Evolutionary conservation across 2,113 vertebrate genomes (phyloP).

Genomic region (Hoplias malabaricus): DNA sequence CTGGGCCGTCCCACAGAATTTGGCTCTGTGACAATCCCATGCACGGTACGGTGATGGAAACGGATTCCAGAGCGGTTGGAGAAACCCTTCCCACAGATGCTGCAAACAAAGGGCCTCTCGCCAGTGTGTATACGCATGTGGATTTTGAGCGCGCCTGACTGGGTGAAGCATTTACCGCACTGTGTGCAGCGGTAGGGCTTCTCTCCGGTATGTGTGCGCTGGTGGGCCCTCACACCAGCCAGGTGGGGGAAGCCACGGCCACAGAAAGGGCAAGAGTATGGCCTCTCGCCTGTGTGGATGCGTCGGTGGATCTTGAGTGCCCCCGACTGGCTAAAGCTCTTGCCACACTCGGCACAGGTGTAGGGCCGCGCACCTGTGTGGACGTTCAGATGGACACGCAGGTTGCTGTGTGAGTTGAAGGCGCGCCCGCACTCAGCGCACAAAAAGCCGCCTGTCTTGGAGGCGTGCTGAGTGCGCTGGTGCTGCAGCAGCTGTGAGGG

Average conservation of each 20-base stretch:
- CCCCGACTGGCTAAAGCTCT: constrained; percentile 80
- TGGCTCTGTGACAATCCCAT: constrained; percentile 64
- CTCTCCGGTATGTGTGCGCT: constrained; percentile 78
- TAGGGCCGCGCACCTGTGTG: constrained; percentile 79
- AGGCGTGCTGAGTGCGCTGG: constrained; percentile 70
- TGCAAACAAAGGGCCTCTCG: constrained; percentile 75
- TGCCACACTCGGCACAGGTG: constrained; percentile 77
- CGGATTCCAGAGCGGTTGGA: constrained; percentile 77
- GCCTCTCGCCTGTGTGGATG: constrained; percentile 73
- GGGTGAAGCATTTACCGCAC: constrained; percentile 82
- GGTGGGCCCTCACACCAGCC: constrained; percentile 75
- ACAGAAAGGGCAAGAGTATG: constrained; percentile 71
- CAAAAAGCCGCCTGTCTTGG: constrained; percentile 69
- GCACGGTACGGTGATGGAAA: constrained; percentile 75
- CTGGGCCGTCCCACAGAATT: constrained; percentile 43
- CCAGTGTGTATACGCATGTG: constrained; percentile 74
- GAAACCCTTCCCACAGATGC: constrained; percentile 76
- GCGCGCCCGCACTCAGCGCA: constrained; percentile 76
- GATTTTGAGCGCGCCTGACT: constrained; percentile 76
- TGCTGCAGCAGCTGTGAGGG: constrained; percentile 78
- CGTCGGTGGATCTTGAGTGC: constrained; percentile 79
- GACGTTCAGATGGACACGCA: constrained; percentile 79
- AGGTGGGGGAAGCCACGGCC: constrained; percentile 75
- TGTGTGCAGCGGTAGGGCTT: constrained; percentile 79
- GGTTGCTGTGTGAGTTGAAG: constrained; percentile 79